Evolutionary conservation across 2,797 vertebrate species (phyloP).

Genomic region (Crocidura indochinensis): DNA sequence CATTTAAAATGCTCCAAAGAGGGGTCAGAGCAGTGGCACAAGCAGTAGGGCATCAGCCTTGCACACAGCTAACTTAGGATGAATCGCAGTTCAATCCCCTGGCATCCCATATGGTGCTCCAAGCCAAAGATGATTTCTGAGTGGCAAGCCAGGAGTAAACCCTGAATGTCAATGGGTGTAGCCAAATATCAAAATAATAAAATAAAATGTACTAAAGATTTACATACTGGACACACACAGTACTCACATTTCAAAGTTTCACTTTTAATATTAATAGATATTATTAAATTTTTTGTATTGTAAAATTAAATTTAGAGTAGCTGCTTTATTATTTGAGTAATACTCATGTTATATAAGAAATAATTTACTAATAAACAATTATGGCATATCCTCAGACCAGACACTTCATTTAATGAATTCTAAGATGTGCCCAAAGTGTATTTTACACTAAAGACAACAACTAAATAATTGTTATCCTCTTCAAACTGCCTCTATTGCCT

Average conservation of each 20-base stretch:
- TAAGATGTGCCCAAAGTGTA: conserved; percentile 20
- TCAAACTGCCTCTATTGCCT: conserved; percentile 24
- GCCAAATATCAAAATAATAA: too few relatives aligned
- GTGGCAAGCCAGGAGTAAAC: too few relatives aligned
- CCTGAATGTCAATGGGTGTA: too few relatives aligned
- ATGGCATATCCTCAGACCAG: background rate
- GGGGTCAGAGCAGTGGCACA: too few relatives aligned
- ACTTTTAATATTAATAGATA: conserved; percentile 44
- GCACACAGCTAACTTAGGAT: too few relatives aligned
- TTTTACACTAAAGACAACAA: conserved; percentile 35
- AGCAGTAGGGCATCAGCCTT: too few relatives aligned
- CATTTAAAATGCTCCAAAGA: conserved; percentile 11
- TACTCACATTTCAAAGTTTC: conserved; percentile 10
- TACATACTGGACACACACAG: background rate
- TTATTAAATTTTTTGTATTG: conserved; percentile 28
- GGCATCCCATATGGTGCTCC: too few relatives aligned
- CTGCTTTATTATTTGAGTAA: background rate
- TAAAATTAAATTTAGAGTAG: conserved; percentile 46
- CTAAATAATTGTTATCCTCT: conserved; percentile 33
- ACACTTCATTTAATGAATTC: background rate
- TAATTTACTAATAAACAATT: background rate
- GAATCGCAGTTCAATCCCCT: too few relatives aligned
- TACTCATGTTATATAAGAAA: background rate
- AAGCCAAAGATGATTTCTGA: too few relatives aligned
- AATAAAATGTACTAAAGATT: too few relatives aligned